Percentiles rank a stretch among this genome's conserved stretches.
phyloP scores from a whole-genome alignment of 2,113 vertebrate species.

The Puffinus mauretanicus region DNA sequence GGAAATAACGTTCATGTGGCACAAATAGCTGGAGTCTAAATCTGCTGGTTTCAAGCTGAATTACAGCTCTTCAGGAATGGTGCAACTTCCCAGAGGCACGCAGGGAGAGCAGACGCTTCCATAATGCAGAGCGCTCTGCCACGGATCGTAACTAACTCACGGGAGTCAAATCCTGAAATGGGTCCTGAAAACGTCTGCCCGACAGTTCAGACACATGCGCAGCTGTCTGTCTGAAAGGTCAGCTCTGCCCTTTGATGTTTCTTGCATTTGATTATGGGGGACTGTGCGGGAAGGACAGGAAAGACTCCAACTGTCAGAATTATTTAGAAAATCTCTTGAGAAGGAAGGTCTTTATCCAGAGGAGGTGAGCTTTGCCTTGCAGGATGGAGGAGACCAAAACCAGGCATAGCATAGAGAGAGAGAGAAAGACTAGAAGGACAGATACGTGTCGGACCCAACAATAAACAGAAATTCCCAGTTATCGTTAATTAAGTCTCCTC shows the following conservation, averaged over 20 bases:
- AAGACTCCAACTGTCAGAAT: neutral
- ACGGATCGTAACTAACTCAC: neutral
- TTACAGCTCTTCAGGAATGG: neutral
- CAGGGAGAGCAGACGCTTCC: neutral
- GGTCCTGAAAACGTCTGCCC: neutral
- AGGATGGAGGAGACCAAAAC: neutral
- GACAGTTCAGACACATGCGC: neutral
- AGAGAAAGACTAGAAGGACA: neutral
- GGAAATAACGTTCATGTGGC: neutral
- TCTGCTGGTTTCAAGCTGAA: neutral
- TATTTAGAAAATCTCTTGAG: neutral
- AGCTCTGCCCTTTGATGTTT: neutral
- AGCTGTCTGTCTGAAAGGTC: neutral
- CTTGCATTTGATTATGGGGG: neutral
- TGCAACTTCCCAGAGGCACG: neutral
- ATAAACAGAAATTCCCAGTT: neutral
- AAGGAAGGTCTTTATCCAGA: neutral
- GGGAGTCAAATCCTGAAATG: neutral
- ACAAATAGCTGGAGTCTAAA: neutral
- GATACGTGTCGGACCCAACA: neutral
- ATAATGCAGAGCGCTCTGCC: neutral
- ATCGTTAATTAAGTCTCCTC: conserved; percentile 11
- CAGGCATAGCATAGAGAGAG: neutral
- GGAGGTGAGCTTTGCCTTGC: neutral
- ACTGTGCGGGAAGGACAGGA: neutral